Evolutionary conservation across 2,113 vertebrate genomes (phyloP).

Genomic region (Salminus brasiliensis): DNA sequence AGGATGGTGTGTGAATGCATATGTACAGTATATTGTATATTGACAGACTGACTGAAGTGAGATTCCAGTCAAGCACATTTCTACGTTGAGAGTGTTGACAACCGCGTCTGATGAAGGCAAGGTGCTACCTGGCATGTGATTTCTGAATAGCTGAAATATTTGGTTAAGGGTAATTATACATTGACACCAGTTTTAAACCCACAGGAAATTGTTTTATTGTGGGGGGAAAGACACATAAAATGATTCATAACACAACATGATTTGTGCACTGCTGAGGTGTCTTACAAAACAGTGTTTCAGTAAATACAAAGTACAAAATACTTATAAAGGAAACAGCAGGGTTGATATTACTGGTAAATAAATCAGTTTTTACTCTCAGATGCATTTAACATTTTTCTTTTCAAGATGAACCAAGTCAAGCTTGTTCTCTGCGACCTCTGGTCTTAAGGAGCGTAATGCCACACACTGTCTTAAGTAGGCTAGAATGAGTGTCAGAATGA

Average conservation of each 20-base stretch:
- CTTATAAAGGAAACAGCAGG: not conserved
- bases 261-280: not conserved
- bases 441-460: not conserved
- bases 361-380: not conserved
- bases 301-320: too few species aligned
- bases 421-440: constrained; percentile 6
- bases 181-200: not conserved
- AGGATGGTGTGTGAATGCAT: not conserved
- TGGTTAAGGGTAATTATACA: constrained; percentile 36
- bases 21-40: not conserved
- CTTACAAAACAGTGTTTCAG: not conserved
- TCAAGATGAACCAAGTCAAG: constrained; percentile 6
- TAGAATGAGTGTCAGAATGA: not conserved
- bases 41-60: constrained; percentile 15
- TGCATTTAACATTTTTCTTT: constrained; percentile 30
- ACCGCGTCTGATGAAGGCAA: constrained; percentile 59
- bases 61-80: constrained; percentile 50
- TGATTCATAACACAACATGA: not conserved
- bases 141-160: constrained; percentile 50
- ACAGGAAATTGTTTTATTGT: not conserved
- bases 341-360: not conserved
- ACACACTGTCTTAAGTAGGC: not conserved
- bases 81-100: constrained; percentile 55
- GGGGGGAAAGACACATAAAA: not conserved
- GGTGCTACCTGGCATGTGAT: constrained; percentile 49